Evolutionary conservation across 2,888 invertebrate genomes (phyloP), one percentile per base, ranked within the genome.

Genomic region (Spisula solida): DNA sequence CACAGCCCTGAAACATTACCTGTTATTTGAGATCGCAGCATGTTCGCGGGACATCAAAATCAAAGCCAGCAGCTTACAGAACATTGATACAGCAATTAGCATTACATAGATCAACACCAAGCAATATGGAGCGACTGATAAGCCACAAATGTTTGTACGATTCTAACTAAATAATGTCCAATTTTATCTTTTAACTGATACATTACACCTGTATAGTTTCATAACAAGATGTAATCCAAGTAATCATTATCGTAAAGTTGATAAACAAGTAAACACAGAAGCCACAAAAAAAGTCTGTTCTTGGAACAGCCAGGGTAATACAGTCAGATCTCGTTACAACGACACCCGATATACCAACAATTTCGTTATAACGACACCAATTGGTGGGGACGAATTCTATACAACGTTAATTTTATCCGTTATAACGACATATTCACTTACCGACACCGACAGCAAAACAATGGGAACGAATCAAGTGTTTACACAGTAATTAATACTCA

Each of bases 191-290:
- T n/a, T 16, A 55, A 41, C 18, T 56, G 85, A 85, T 79, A 85
- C 41, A n/a, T 78, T 56, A 51, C 85, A 85, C 56, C 79, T 85
- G 85, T 85, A 79, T 56, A 47, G 51, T 85, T 29, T 83, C 31
- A 75, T 83, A 75, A 83, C 83, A 83, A 75, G 75, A n/a, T 75
- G 31, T 51, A 75, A 75, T 56, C 78, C 25, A 25, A 34, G 56
- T 31, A 70, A 79, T 56, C 79, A 70, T 79, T 79, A 85, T 85
- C 85, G 78, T 16, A 56, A 14, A 41, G 34, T 20, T 20, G 85
- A 85, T 85, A 85, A 85, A 85, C 41, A 84, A 41, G 34, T 70
- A 51, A 6, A 34, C 34, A 75, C 34, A 75, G 34, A 31, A 75
- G 34, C 75, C 29, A 31, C 41, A 34, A 34, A 75, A 18, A 75